These are phyloP conservation scores for Meandrina meandrites DNA, from an alignment of 92 coral and sea anemone genomes.

Conservation along the genomic window DNA sequence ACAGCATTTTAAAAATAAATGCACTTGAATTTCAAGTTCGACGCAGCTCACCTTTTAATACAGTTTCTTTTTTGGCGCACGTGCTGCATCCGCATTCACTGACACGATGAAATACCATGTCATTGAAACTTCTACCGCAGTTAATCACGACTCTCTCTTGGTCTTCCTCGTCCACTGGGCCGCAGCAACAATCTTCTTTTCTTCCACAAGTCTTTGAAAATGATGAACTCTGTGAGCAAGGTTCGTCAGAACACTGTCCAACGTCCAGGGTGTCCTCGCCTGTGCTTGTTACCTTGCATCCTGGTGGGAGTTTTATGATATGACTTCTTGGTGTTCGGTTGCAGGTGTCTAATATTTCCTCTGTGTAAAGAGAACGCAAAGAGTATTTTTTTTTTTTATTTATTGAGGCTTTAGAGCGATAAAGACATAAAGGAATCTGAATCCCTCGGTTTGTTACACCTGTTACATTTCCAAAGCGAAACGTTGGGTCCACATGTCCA, in stretches of 20 bases:
- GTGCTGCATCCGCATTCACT: conserved; percentile 9
- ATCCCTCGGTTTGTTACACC: too few species aligned
- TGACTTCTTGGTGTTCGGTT: conserved; percentile 12
- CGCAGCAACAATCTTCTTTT: conserved; percentile 30
- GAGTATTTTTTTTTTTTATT: not conserved
- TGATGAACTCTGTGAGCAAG: not conserved
- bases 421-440: too few species aligned
- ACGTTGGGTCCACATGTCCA: too few species aligned
- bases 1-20: too few species aligned
- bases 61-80: not conserved
- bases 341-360: conserved; percentile 15
- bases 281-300: not conserved
- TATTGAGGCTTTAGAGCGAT: too few species aligned
- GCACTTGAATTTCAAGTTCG: too few species aligned
- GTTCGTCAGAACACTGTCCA: conserved; percentile 20
- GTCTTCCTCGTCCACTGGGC: conserved; percentile 1
- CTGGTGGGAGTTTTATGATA: conserved; percentile 1
- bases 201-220: not conserved
- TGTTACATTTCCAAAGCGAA: too few species aligned
- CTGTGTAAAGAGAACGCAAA: not conserved
- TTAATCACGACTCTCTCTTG: not conserved
- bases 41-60: not conserved
- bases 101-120: not conserved
- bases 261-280: conserved; percentile 10
- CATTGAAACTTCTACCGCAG: not conserved